phyloP scores from a whole-genome alignment of 2,113 vertebrate species.

The Channa argus region DNA sequence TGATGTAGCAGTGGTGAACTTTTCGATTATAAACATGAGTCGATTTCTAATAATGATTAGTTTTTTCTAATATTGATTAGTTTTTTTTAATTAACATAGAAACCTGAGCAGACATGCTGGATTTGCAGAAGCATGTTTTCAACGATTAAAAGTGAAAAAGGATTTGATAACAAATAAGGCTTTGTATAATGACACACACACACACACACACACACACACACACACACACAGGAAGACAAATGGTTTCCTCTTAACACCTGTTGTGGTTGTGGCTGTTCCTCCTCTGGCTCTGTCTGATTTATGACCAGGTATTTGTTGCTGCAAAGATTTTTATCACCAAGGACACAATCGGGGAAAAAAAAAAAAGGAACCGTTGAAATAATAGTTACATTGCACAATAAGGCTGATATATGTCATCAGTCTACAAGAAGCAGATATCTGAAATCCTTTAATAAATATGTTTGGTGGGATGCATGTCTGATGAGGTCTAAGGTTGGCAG shows the following conservation, averaged over 20 bases:
- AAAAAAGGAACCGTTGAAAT: slow-evolving; percentile 57
- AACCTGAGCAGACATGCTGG: not conserved
- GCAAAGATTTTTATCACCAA: slow-evolving; percentile 75
- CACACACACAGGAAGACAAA: slow-evolving; percentile 70
- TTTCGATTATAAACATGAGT: not conserved
- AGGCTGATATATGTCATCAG: slow-evolving; percentile 3
- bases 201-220: slow-evolving; percentile 7
- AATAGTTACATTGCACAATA: slow-evolving; percentile 41
- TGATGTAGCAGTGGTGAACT: not conserved
- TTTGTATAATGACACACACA: slow-evolving; percentile 35
- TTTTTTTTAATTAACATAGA: slow-evolving; percentile 7
- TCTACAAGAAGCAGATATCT: slow-evolving; percentile 11
- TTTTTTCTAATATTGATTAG: not conserved
- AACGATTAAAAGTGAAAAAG: slow-evolving; percentile 16
- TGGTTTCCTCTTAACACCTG: slow-evolving; percentile 79
- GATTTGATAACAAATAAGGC: slow-evolving; percentile 16
- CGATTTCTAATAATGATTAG: not conserved
- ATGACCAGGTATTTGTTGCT: slow-evolving; percentile 72
- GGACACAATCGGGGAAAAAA: slow-evolving; percentile 54
- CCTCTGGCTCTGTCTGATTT: slow-evolving; percentile 74
- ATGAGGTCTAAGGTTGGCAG: slow-evolving; percentile 9
- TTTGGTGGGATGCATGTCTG: slow-evolving; percentile 50
- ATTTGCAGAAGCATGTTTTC: slow-evolving; percentile 26
- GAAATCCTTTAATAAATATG: slow-evolving; percentile 7
- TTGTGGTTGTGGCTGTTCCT: slow-evolving; percentile 72